Conservation (phyloP, 2,888 invertebrate genomes). For the Cantharis rufa region DNA sequence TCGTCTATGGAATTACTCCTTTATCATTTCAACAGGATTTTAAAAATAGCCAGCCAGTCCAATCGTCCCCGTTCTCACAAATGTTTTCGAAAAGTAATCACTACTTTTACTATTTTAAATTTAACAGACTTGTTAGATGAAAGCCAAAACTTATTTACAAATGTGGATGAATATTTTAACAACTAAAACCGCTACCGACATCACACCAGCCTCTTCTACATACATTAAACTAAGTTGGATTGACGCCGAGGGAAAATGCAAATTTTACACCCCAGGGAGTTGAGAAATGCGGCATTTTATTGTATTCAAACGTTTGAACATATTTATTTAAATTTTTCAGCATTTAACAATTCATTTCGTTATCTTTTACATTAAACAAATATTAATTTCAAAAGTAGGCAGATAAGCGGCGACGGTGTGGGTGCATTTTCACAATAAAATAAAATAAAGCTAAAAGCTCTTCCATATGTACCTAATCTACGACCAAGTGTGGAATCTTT, state of each 20-base stretch:
- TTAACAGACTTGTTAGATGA: constrained; percentile 15
- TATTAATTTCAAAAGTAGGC: neutral
- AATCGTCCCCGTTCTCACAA: neutral
- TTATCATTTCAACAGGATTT: neutral
- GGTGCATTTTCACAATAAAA: neutral
- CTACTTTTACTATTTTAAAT: neutral
- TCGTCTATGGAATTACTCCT: neutral
- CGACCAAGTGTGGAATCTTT: neutral
- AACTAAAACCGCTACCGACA: constrained; percentile 35
- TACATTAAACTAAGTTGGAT: constrained; percentile 40
- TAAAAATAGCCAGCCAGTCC: neutral
- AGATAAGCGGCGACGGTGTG: neutral
- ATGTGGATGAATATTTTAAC: constrained; percentile 33
- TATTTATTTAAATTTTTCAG: constrained; percentile 28
- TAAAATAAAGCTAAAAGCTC: neutral
- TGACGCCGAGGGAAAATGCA: constrained; percentile 38
- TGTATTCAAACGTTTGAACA: constrained; percentile 39
- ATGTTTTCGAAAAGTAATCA: constrained; percentile 9
- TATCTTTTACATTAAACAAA: neutral
- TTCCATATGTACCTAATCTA: neutral
- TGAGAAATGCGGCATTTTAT: constrained; percentile 31
- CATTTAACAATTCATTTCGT: constrained; percentile 6
- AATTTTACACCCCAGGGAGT: constrained; percentile 34
- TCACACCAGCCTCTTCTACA: constrained; percentile 32
- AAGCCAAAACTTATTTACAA: constrained; percentile 18